phyloP scores from a whole-genome alignment of 2,888 invertebrate genomes.

The Geophilus truncorum region DNA sequence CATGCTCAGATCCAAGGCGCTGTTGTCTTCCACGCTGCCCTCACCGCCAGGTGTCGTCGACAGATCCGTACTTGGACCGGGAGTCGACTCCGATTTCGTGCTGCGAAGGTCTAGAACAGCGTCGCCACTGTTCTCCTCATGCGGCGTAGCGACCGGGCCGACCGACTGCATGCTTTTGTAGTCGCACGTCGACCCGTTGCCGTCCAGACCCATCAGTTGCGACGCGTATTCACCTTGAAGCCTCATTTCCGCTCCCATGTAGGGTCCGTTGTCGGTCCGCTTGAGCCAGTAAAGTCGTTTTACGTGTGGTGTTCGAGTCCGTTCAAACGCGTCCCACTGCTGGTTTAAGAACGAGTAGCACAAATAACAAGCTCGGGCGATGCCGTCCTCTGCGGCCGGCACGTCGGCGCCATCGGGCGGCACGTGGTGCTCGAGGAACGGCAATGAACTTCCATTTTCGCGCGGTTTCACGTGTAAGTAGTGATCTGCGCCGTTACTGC shows the following conservation, averaged over 20 bases:
- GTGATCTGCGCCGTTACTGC: constrained; percentile 28
- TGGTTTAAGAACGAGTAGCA: constrained; percentile 80
- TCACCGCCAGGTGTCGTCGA: not conserved
- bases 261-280: constrained; percentile 81
- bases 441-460: constrained; percentile 67
- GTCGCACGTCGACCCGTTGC: constrained; percentile 36
- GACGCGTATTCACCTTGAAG: constrained; percentile 89
- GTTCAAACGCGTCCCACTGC: constrained; percentile 89
- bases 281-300: constrained; percentile 91
- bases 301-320: constrained; percentile 74
- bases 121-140: constrained; percentile 29
- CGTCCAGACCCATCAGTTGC: constrained; percentile 61
- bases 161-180: not conserved
- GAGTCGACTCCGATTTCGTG: constrained; percentile 22
- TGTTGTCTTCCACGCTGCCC: constrained; percentile 3
- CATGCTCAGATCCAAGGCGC: constrained; percentile 76
- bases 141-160: not conserved
- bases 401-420: constrained; percentile 65
- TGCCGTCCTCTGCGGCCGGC: constrained; percentile 49
- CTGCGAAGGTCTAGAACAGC: constrained; percentile 27
- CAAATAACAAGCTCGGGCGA: constrained; percentile 68
- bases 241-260: constrained; percentile 82
- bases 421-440: constrained; percentile 83
- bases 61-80: not conserved
- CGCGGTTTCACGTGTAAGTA: constrained; percentile 59